Conservation (phyloP, 2,888 invertebrate genomes). For the Sinhomidia bicolor region DNA sequence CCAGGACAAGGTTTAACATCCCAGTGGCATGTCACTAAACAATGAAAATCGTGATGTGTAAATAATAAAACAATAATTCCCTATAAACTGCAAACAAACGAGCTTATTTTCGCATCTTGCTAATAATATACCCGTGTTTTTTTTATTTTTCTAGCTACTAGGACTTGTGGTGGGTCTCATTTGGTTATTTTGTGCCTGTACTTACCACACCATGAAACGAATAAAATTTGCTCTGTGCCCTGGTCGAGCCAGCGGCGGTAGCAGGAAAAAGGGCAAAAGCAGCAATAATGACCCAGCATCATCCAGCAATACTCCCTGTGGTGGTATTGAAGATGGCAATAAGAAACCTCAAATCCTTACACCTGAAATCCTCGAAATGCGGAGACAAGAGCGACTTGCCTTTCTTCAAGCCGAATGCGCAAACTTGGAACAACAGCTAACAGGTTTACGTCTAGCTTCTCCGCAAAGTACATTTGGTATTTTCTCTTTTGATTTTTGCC, state of each 20-base stretch:
- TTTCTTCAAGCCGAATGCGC: conserved; percentile 72
- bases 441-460: conserved; percentile 72
- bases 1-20: conserved; percentile 39
- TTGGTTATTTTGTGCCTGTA: conserved; percentile 74
- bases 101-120: background rate
- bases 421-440: conserved; percentile 75
- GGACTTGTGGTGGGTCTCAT: conserved; percentile 66
- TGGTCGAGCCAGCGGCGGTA: conserved; percentile 21
- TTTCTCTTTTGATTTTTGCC: conserved; percentile 60
- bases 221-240: conserved; percentile 67
- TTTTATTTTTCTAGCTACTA: conserved; percentile 54
- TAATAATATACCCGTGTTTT: background rate
- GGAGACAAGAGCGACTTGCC: conserved; percentile 73
- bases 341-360: conserved; percentile 64
- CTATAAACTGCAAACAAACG: background rate
- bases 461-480: conserved; percentile 65
- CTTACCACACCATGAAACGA: conserved; percentile 74
- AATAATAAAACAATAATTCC: conserved; percentile 17
- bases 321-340: conserved; percentile 42
- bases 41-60: conserved; percentile 20
- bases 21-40: conserved; percentile 23
- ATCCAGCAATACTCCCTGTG: conserved; percentile 41
- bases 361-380: conserved; percentile 70
- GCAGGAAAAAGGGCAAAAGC: conserved; percentile 51
- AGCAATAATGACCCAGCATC: conserved; percentile 20